Conservation (phyloP, 2,113 vertebrate species). For the Strigops habroptila region DNA sequence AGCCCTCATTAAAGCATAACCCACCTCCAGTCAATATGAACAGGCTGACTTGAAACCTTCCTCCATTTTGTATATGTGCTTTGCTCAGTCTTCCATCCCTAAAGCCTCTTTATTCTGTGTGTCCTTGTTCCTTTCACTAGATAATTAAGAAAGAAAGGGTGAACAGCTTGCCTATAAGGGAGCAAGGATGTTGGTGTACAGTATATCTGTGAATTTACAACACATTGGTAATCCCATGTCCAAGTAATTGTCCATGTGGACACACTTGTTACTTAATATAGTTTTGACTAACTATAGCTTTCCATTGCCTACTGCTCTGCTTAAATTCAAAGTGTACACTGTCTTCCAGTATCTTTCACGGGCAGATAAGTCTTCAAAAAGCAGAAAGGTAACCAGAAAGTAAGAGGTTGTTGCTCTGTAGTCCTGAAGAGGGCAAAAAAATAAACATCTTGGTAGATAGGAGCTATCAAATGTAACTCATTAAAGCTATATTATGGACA, state of each 20-base stretch:
- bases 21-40: not conserved
- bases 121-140: not conserved
- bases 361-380: not conserved
- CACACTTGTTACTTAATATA: not conserved
- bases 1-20: not conserved
- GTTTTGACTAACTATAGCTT: not conserved
- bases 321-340: not conserved
- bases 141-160: not conserved
- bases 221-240: not conserved
- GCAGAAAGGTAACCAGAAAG: not conserved
- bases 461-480: not conserved
- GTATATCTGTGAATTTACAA: not conserved
- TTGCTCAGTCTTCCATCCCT: not conserved
- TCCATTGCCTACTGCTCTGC: not conserved
- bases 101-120: not conserved
- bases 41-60: not conserved
- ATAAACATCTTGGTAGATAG: not conserved
- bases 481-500: not conserved
- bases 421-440: not conserved
- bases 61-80: not conserved
- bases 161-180: not conserved
- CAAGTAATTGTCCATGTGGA: not conserved
- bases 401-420: not conserved
- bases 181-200: accelerated
- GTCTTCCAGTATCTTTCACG: not conserved